Base-by-base conservation (phyloP, 2,797 vertebrate species). In the Crocodylus rhombifer region DNA sequence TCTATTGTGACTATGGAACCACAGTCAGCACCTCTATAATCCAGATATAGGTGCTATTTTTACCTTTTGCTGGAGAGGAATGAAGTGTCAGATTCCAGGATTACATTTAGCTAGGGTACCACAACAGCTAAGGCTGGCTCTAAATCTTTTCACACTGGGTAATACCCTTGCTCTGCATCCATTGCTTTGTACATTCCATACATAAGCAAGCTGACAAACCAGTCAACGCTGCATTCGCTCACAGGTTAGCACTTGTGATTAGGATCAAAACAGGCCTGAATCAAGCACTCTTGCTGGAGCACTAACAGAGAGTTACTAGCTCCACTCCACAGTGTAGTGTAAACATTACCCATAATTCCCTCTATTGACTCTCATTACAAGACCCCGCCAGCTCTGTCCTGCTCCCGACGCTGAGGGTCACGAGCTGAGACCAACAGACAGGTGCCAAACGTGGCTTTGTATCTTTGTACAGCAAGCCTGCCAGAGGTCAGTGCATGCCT, bases 401-500 rank as follows among this genome's bases (percentile, higher is more conserved):
- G 87, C 84, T 89, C 84, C 85, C 77, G 0, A 3, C 84, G 91
- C 84, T 95, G 89, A 92, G 90, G 95, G 95, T 96, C 95, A 96
- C 0, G 18, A 97, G 95, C 93, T 82, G 89, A 73, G 92, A 82
- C 94, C 77, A 69, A 90, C 65, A 93, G 73, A 64, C 4, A 33
- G 87, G 86, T 95, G 95, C 95, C 97, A 94, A 95, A 91, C 5
- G 60, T 4, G 5, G 96, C 89, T 96, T 51, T 89, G 86, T 33
- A 86, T 95, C 84, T 96, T 82, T 92, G 94, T 91, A 95, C 91
- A 84, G 95, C 88, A 36, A 2, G 82, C 82, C 95, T 96, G 88
- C 83, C 73, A 96, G 97, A 97, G 96, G 97, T 97, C 95, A 14
- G 92, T 92, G 96, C 93, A 96, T 95, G 92, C 97, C 97, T 97